Percentiles rank a stretch among this genome's conserved stretches.
These are phyloP conservation scores for Brachionus manjavacas DNA, from an alignment of 1,140 invertebrate genomes.

Conservation along the genomic window DNA sequence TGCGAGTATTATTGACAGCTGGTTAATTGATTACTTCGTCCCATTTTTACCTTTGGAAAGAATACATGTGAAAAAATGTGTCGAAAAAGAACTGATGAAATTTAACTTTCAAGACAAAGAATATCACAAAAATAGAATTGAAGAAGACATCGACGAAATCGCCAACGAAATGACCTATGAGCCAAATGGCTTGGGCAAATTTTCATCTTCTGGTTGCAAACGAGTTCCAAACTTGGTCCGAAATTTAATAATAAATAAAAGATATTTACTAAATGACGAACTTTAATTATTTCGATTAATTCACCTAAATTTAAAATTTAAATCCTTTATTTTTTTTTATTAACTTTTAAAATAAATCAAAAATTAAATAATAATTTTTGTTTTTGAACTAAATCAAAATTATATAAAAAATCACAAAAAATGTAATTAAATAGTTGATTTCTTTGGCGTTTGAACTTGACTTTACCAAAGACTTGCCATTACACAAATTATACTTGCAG, in stretches of 20 bases:
- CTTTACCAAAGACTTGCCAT: not conserved
- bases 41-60: constrained; percentile 87
- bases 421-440: not conserved
- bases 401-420: not conserved
- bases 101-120: not conserved
- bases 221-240: constrained; percentile 57
- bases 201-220: constrained; percentile 61
- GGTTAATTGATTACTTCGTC: constrained; percentile 82
- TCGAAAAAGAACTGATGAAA: constrained; percentile 54
- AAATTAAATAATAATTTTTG: not conserved
- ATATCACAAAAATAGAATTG: not conserved
- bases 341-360: not conserved
- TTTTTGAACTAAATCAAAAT: not conserved
- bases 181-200: constrained; percentile 56
- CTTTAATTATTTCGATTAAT: not conserved
- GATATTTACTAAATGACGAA: constrained; percentile 18
- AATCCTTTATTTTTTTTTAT: not conserved
- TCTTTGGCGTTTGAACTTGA: not conserved
- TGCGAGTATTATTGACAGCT: constrained; percentile 72
- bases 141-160: constrained; percentile 44
- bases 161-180: constrained; percentile 56
- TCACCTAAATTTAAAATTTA: not conserved
- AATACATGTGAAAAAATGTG: constrained; percentile 72
- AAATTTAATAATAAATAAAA: constrained; percentile 13
- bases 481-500: not conserved